These are phyloP conservation scores for Heliothis peltigera DNA, from an alignment of 2,888 invertebrate genomes.

Conservation along the genomic window DNA sequence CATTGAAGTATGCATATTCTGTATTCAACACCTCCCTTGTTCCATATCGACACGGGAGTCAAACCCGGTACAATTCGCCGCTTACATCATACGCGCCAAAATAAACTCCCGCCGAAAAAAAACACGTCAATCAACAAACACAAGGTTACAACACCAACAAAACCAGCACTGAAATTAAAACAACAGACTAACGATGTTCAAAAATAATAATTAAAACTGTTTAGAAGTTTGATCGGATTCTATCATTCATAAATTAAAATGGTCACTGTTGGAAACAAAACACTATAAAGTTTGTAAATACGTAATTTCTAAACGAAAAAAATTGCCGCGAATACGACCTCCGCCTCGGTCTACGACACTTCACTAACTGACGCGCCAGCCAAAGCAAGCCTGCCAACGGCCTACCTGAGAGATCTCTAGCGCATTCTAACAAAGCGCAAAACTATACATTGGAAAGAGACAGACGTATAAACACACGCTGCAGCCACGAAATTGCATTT, in stretches of 20 bases:
- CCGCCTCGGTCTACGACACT: constrained; percentile 69
- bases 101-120: constrained; percentile 81
- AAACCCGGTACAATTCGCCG: constrained; percentile 77
- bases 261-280: constrained; percentile 79
- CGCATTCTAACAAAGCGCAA: constrained; percentile 68
- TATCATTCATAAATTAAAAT: constrained; percentile 57
- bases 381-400: constrained; percentile 41
- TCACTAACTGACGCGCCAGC: constrained; percentile 71
- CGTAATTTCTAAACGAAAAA: constrained; percentile 72
- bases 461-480: constrained; percentile 59
- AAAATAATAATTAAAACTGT: constrained; percentile 40
- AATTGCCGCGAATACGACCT: constrained; percentile 64
- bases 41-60: constrained; percentile 78
- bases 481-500: constrained; percentile 64
- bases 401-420: constrained; percentile 74
- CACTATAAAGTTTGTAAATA: constrained; percentile 87
- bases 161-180: constrained; percentile 74
- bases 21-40: constrained; percentile 70
- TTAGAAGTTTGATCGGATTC: constrained; percentile 40
- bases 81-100: constrained; percentile 87
- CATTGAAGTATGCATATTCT: constrained; percentile 85
- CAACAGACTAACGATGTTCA: constrained; percentile 56
- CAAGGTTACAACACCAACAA: constrained; percentile 84
- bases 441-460: constrained; percentile 68
- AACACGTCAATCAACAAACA: constrained; percentile 84